A percentile compares a stretch with the other conserved stretches of the same genome.
Evolutionary conservation across 1,140 invertebrate species (phyloP).

Genomic region (Mamestra configurata): DNA sequence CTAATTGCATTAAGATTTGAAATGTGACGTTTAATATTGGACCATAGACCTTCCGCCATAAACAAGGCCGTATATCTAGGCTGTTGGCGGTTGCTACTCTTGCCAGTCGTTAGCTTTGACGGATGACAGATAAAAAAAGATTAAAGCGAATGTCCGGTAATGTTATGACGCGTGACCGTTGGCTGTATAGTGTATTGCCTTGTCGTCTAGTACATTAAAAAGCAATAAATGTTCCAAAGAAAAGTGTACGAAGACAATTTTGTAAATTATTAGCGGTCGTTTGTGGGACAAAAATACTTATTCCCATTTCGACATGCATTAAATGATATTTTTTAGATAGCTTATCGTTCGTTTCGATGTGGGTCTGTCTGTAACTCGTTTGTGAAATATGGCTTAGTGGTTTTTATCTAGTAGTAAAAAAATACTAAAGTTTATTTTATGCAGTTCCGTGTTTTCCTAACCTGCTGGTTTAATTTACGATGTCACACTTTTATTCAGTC

Average conservation of each 20-base stretch:
- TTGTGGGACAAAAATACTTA: conserved; percentile 61
- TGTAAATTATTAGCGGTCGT: conserved; percentile 66
- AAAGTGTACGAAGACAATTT: conserved; percentile 60
- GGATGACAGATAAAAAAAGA: conserved; percentile 72
- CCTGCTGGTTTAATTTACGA: too few species aligned
- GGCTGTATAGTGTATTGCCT: conserved; percentile 61
- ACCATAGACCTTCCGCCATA: conserved; percentile 32
- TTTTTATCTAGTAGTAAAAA: background rate
- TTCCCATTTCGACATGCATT: conserved; percentile 43
- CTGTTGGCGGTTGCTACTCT: conserved; percentile 66
- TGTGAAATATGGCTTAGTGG: background rate
- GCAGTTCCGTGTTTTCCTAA: too few species aligned
- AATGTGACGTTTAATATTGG: conserved; percentile 36
- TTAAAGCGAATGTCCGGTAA: conserved; percentile 66
- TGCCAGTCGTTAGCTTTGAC: conserved; percentile 68
- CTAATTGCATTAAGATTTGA: conserved; percentile 45
- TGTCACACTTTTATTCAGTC: too few species aligned
- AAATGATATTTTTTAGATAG: conserved; percentile 25
- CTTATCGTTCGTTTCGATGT: background rate
- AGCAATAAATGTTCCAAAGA: conserved; percentile 73
- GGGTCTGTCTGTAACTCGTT: background rate
- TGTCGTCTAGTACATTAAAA: conserved; percentile 81
- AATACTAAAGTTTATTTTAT: too few species aligned
- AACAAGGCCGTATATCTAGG: conserved; percentile 54
- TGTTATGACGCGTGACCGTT: conserved; percentile 72